Base-by-base conservation (phyloP, 2,113 vertebrate species). In the Paradisaea rubra region DNA sequence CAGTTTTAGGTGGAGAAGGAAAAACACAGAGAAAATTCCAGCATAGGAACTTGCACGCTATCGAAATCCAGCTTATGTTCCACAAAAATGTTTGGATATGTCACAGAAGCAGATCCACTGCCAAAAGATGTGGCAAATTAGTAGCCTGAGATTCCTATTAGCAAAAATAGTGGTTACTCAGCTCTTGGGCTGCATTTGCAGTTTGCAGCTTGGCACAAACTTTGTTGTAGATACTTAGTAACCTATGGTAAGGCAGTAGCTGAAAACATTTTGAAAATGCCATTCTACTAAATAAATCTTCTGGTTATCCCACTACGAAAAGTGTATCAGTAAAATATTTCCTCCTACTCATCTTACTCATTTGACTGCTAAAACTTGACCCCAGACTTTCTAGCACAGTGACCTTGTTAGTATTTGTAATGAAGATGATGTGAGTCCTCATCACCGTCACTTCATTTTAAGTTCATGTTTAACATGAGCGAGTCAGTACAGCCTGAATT, bases 41-140 rank as follows among this genome's bases (percentile, higher is more conserved):
- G 4, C 20, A 15, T 0, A 74, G 33, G 4, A 45, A 78, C n/a
- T 4, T 54, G 19, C 3, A 19, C 1, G 21, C 17, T 15, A 57
- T 23, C 45, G 73, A 60, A 69, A 65, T 22, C 23, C 28, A 76
- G 13, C 1, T 68, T 33, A 14, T 4, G 7, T 56, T 77, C 22
- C 23, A 73, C 2, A 0, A 56, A 73, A 59, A 87, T 13, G 8
- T 20, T 60, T 69, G 24, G 61, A 20, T 39, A 39, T 1, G 1
- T 33, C 60, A 65, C 22, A 35, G 47, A 86, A 69, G 59, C 4
- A 78, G 47, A 81, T 39, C 19, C 33, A 42, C 9, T 45, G 25
- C 17, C 42, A 70, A 37, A 59, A 3, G 0, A 15, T 20, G 4
- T 18, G 19, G 4, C 47, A 76, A 85, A 82, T 33, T 0, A 71